phyloP scores from a whole-genome alignment of 1,140 invertebrate species.

The Caenorhabditis brenneri region DNA sequence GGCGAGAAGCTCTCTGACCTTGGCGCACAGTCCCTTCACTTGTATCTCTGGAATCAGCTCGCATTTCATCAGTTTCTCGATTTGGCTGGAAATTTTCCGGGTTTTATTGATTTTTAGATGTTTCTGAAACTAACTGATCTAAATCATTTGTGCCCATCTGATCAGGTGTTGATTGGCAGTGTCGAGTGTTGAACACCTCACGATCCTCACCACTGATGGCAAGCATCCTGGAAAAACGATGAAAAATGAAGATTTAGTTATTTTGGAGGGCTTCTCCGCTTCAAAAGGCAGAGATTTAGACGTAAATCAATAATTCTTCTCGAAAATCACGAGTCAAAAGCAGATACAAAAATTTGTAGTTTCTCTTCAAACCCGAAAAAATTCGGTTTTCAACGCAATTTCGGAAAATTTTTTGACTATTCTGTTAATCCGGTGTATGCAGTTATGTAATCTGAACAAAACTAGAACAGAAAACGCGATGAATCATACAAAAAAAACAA shows the following conservation, averaged over 20 bases:
- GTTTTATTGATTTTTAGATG: too few species aligned
- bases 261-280: too few species aligned
- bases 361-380: too few species aligned
- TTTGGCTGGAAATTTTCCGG: conserved; percentile 76
- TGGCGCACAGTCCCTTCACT: conserved; percentile 96
- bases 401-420: too few species aligned
- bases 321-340: too few species aligned
- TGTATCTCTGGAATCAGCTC: conserved; percentile 97
- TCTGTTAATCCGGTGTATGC: too few species aligned
- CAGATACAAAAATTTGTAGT: too few species aligned
- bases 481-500: background rate
- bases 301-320: too few species aligned
- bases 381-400: too few species aligned
- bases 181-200: background rate
- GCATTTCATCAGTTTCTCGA: conserved; percentile 95
- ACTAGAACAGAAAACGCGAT: background rate
- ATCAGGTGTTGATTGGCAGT: background rate
- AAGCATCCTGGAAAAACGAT: too few species aligned
- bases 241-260: too few species aligned
- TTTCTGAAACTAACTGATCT: background rate
- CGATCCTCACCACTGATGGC: background rate
- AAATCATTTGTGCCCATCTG: background rate
- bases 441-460: background rate
- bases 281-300: too few species aligned
- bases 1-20: conserved; percentile 96